These are phyloP conservation scores for Ovibos moschatus DNA, from an alignment of 2,113 vertebrate genomes.

Conservation along the genomic window DNA sequence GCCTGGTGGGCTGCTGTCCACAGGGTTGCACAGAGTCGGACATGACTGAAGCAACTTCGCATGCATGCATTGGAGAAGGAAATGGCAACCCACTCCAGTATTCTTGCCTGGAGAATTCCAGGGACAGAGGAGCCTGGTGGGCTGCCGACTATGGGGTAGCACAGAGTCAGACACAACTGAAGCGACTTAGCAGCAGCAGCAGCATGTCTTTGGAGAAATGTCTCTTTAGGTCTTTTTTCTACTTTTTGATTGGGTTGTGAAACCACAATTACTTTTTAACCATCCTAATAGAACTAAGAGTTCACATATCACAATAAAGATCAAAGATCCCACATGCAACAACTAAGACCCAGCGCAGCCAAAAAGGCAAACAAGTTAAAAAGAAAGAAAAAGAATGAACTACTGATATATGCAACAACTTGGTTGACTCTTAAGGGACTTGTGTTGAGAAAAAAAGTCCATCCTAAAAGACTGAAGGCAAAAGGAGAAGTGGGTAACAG, in stretches of 20 bases:
- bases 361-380: neutral
- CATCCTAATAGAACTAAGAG: neutral
- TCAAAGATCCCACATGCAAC: neutral
- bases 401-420: neutral
- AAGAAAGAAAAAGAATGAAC: neutral
- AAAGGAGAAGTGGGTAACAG: neutral
- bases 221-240: neutral
- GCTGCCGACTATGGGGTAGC: neutral
- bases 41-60: rapidly evolving
- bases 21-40: neutral
- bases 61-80: neutral
- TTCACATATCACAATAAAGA: neutral
- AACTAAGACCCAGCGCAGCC: neutral
- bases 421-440: neutral
- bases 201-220: neutral
- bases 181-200: too few species aligned
- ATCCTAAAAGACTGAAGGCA: neutral
- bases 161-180: too few species aligned
- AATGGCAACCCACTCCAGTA: neutral
- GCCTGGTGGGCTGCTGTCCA: neutral
- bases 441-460: neutral
- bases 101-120: neutral
- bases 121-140: neutral
- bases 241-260: neutral
- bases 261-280: neutral